Evolutionary conservation across 2,888 invertebrate species (phyloP), one percentile per base, ranked within the genome.

Genomic region (Gastracanthus pulcherrimus): DNA sequence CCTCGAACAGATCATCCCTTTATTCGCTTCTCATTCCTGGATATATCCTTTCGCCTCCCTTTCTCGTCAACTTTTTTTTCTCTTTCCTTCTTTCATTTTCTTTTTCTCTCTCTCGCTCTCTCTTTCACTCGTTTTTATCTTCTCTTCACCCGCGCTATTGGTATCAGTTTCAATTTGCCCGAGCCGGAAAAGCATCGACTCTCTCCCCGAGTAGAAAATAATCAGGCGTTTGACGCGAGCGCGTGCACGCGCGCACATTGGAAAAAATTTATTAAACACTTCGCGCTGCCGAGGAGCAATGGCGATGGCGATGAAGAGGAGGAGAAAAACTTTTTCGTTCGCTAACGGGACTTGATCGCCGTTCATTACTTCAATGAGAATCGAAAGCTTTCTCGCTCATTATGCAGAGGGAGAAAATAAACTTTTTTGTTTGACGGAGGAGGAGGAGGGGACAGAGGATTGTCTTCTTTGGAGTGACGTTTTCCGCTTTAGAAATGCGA

Each of bases 111-210:
- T 23, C 45, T 67, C 41, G 9, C 16, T n/a, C 16, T 41, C 9
- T 41, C 41, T 1, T 6, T 9, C 2, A 6, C 41, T 6, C 41
- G 13, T 48, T 48, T 4, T 69, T n/a, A 26, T 69, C 23, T 31
- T 7, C 23, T 69, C 26, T n/a, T n/a, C n/a, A n/a, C n/a, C n/a
- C n/a, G n/a, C n/a, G n/a, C 6, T 48, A 41, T 31, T 9, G 29
- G 23, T 48, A 45, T 74, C 64, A n/a, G 23, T 45, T 74, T 74
- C 74, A 62, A 64, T 64, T 64, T 74, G 31, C 48, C 11, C 1
- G 19, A 31, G 16, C 9, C n/a, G 3, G 34, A 23, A 36, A 62
- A n/a, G 66, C 66, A 55, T 66, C 26, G 36, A 76, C 55, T 66
- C n/a, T 45, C 36, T n/a, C 23, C 9, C n/a, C 26, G 29, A 76